phyloP scores from a whole-genome alignment of 2,113 vertebrate species.

The Phalacrocorax brasilianus region DNA sequence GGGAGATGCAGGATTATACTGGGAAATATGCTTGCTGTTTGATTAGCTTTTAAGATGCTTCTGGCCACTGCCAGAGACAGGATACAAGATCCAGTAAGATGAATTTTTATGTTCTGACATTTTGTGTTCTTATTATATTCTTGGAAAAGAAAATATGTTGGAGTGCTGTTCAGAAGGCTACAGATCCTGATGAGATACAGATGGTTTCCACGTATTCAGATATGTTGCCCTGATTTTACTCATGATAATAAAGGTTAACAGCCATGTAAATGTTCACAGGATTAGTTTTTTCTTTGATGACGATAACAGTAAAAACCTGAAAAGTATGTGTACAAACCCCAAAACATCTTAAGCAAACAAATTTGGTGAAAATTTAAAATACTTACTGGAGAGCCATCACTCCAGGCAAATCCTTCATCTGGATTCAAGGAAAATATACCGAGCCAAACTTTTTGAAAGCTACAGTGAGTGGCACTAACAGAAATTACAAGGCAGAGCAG shows the following conservation, averaged over 20 bases:
- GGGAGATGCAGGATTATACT: not conserved
- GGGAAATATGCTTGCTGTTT: not conserved
- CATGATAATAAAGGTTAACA: not conserved
- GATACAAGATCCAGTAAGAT: not conserved
- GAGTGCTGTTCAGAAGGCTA: not conserved
- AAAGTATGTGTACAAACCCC: not conserved
- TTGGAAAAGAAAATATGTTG: not conserved
- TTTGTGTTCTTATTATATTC: not conserved
- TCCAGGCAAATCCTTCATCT: slow-evolving; percentile 84
- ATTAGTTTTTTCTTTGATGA: not conserved
- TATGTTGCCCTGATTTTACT: not conserved
- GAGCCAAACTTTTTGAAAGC: slow-evolving; percentile 73
- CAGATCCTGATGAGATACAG: not conserved
- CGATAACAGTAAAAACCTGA: not conserved
- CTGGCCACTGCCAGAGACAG: not conserved
- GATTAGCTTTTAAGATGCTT: not conserved
- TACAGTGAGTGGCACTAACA: not conserved
- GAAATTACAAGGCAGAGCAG: not conserved
- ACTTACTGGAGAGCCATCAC: slow-evolving; percentile 86
- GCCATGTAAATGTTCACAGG: not conserved
- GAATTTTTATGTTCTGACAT: not conserved
- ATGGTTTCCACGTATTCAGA: not conserved
- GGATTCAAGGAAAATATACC: slow-evolving; percentile 79
- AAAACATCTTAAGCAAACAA: not conserved
- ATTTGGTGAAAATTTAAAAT: not conserved